Evolutionary conservation across 2,113 vertebrate genomes (phyloP), one percentile per base, ranked within the genome.

Genomic region (Puffinus mauretanicus): DNA sequence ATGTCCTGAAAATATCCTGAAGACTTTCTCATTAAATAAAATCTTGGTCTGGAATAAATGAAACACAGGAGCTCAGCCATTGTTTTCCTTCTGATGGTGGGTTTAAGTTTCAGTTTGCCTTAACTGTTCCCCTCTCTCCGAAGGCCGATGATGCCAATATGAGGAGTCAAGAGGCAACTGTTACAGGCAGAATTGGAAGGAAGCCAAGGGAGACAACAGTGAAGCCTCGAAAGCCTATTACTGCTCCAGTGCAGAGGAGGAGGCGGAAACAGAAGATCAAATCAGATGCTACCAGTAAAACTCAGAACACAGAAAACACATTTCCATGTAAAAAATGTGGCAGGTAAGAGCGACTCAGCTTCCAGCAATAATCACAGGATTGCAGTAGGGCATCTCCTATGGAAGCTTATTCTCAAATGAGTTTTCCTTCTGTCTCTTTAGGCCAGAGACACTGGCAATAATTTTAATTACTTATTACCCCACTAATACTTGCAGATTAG

Each of bases 311-410:
- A 92, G 99, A 99, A 92, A 99, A 98, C 72, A 99, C 99, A n/a
- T 99, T 99, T 97, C 99, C 99, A 67, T 99, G 99, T 98, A 99
- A 99, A 98, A 99, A 99, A 94, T 99, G 99, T 72, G 99, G 99
- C 98, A 99, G 99, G 99, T 99, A 96, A 98, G 98, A 85, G 26
- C 67, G 79, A 44, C 40, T 88, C 38, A 2, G 10, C 52, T 80
- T 66, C 55, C 71, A 83, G 51, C n/a, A 76, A 4, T 25, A 65
- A 38, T 72, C 34, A 51, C 20, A 58, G 62, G 86, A 88, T 42
- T 44, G 36, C 42, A 30, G 6, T n/a, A 54, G 57, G 22, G 36
- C 32, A 20, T 80, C 40, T 92, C 14, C 44, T 70, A 16, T 62
- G 36, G 29, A 69, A 92, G 27, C 34, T 69, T 88, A 11, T 65